A percentile compares a stretch with the other conserved stretches of the same genome.
Conservation (phyloP, 30 jellyfish, hydroid and myxozoan genomes). For the Aurelia aurita complex sp. Pacific region DNA sequence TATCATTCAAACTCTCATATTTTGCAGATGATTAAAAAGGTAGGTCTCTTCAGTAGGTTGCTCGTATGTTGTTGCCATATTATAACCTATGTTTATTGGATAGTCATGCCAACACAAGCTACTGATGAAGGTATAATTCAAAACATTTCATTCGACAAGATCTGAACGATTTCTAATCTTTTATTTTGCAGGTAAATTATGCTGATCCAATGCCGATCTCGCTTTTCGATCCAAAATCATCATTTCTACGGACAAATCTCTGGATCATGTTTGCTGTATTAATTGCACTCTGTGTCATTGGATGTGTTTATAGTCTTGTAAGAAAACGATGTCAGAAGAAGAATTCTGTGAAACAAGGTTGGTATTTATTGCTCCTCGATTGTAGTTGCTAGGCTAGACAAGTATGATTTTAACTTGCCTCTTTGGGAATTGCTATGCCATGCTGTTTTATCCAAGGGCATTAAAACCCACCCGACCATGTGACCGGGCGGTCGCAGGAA, state of each 20-base stretch:
- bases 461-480: too few species aligned
- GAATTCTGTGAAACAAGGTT: constrained; percentile 4
- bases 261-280: not conserved
- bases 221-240: constrained; percentile 42
- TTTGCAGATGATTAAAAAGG: too few species aligned
- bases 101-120: too few species aligned
- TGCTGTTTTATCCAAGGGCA: too few species aligned
- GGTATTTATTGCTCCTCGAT: not conserved
- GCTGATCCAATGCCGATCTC: constrained; percentile 15
- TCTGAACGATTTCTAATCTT: not conserved
- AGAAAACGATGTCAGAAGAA: not conserved
- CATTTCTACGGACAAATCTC: constrained; percentile 10
- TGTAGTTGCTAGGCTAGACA: not conserved
- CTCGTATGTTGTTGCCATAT: too few species aligned
- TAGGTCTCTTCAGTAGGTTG: too few species aligned
- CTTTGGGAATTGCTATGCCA: too few species aligned
- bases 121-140: not conserved
- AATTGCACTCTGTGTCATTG: not conserved
- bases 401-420: too few species aligned
- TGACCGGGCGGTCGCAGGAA: too few species aligned
- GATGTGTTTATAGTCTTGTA: constrained; percentile 3
- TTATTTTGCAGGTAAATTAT: constrained; percentile 6
- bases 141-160: not conserved
- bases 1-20: too few species aligned
- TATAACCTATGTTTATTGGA: too few species aligned